Conservation (phyloP, 2,113 vertebrate genomes). For the Panthera leo region DNA sequence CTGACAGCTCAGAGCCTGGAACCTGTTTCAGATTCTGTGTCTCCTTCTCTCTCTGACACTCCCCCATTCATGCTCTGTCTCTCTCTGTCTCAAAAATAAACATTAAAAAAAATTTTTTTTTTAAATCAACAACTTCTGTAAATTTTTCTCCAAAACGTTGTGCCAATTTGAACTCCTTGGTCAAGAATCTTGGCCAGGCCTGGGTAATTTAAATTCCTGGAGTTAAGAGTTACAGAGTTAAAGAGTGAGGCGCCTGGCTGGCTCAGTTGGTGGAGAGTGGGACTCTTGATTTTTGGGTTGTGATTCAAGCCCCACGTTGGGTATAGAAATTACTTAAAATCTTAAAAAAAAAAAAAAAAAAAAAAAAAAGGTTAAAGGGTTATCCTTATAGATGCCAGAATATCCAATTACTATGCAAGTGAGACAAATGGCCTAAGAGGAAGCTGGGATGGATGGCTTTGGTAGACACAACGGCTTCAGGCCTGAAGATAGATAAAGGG, state of each 20-base stretch:
- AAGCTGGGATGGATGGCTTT: not conserved
- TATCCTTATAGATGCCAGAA: not conserved
- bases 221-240: not conserved
- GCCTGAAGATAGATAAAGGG: not conserved
- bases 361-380: not conserved
- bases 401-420: not conserved
- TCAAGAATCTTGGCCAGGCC: not conserved
- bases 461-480: not conserved
- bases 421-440: not conserved
- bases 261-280: not conserved
- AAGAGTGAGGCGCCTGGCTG: not conserved
- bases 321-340: not conserved
- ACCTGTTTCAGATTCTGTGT: no score
- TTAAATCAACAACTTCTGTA: not conserved
- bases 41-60: no score
- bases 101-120: no score
- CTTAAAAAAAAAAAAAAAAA: not conserved
- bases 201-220: not conserved
- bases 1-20: no score
- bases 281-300: not conserved
- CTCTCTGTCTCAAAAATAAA: no score
- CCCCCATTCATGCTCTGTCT: no score
- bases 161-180: not conserved
- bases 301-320: not conserved
- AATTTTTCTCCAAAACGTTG: not conserved